phyloP scores from a whole-genome alignment of 2,888 invertebrate species.

The Parthenolecanium corni region DNA sequence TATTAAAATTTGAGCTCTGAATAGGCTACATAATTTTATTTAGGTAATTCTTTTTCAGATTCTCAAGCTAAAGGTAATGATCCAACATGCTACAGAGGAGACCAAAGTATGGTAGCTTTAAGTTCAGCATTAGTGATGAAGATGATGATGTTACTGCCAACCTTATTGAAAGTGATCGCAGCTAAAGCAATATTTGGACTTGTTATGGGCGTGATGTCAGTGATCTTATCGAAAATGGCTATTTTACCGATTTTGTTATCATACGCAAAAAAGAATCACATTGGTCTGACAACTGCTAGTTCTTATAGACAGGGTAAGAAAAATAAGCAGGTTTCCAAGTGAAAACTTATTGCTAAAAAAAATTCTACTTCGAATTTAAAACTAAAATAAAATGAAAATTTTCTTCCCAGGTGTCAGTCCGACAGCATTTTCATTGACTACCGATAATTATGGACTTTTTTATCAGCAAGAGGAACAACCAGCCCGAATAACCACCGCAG shows the following conservation, averaged over 20 bases:
- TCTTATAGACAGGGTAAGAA: constrained; percentile 17
- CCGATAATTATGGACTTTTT: constrained; percentile 7
- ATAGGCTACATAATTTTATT: no score
- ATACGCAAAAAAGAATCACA: constrained; percentile 2
- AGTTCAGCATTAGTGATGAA: constrained; percentile 25
- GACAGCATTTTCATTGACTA: neutral
- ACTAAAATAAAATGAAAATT: no score
- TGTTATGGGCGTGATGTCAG: constrained; percentile 21
- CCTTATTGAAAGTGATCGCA: constrained; percentile 19
- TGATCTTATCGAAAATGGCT: constrained; percentile 26
- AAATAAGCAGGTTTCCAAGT: no score
- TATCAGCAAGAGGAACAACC: constrained; percentile 16
- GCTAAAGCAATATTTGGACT: constrained; percentile 23
- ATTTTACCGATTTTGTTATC: constrained; percentile 17
- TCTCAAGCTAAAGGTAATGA: neutral
- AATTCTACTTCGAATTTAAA: no score
- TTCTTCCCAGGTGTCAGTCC: constrained; percentile 1
- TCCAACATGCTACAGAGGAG: constrained; percentile 22
- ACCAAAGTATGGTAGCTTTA: constrained; percentile 21
- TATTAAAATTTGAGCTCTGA: no score
- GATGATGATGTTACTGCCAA: constrained; percentile 19
- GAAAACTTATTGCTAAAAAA: no score
- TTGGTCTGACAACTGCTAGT: neutral
- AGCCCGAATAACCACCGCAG: constrained; percentile 9
- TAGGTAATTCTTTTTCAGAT: neutral